Evolutionary conservation across 2,797 vertebrate genomes (phyloP).

Genomic region (Urocyon cinereoargenteus): DNA sequence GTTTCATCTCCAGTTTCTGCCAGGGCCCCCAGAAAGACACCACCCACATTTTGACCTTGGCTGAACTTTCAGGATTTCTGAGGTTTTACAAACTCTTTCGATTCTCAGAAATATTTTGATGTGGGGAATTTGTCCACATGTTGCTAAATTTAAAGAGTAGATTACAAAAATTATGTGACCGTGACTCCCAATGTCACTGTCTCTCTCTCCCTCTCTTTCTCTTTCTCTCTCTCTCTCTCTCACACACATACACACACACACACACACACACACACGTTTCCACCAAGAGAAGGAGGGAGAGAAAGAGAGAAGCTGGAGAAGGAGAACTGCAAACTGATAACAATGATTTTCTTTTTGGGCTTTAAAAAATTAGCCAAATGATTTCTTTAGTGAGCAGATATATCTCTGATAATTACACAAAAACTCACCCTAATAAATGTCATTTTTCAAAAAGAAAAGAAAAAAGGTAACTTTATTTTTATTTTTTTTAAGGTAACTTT

Average conservation of each 20-base stretch:
- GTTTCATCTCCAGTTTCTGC: not conserved
- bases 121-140: not conserved
- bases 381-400: not conserved
- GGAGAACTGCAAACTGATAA: not conserved
- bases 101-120: not conserved
- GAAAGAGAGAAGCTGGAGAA: not conserved
- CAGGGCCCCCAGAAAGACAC: not conserved
- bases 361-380: not conserved
- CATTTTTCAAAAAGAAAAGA: not conserved
- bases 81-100: slow-evolving; percentile 6
- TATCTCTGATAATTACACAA: slow-evolving; percentile 11
- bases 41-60: not conserved
- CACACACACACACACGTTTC: not conserved
- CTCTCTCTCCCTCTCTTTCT: too few species aligned
- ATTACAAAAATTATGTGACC: not conserved
- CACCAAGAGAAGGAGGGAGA: not conserved
- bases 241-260: not conserved
- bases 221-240: too few species aligned
- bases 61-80: not conserved
- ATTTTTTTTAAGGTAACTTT: not conserved
- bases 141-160: not conserved
- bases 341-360: not conserved
- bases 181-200: not conserved
- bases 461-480: not conserved
- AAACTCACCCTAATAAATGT: not conserved